phyloP scores from a whole-genome alignment of 2,113 vertebrate genomes.

The mouse (Mus musculus) region DNA sequence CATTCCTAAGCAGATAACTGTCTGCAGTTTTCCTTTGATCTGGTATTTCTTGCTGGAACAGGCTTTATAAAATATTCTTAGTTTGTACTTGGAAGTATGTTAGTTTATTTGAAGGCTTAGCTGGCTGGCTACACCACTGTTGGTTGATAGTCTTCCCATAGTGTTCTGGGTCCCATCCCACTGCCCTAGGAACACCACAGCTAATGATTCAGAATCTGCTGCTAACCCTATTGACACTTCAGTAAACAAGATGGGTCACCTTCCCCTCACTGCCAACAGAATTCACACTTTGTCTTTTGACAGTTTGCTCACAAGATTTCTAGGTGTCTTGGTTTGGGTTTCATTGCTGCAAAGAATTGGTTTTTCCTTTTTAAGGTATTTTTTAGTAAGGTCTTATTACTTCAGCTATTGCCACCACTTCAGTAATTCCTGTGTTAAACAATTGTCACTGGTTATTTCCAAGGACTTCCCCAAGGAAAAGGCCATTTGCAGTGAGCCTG shows the following conservation, averaged over 20 bases:
- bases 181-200: not conserved
- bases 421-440: not conserved
- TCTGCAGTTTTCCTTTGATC: not conserved
- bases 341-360: not conserved
- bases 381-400: not conserved
- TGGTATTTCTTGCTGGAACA: not conserved
- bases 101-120: not conserved
- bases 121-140: not conserved
- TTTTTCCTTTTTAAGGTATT: not conserved
- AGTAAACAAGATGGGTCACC: too few relatives aligned
- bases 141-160: not conserved
- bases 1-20: fast-evolving
- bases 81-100: not conserved
- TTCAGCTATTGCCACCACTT: not conserved
- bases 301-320: not conserved
- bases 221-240: not conserved
- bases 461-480: not conserved
- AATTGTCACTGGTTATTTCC: not conserved
- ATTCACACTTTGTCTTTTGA: not conserved
- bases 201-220: not conserved
- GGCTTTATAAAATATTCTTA: not conserved
- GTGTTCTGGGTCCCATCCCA: not conserved
- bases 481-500: not conserved
- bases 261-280: not conserved
- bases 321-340: not conserved